Conservation (phyloP, 2,113 vertebrate genomes). For the Nibea albiflora region DNA sequence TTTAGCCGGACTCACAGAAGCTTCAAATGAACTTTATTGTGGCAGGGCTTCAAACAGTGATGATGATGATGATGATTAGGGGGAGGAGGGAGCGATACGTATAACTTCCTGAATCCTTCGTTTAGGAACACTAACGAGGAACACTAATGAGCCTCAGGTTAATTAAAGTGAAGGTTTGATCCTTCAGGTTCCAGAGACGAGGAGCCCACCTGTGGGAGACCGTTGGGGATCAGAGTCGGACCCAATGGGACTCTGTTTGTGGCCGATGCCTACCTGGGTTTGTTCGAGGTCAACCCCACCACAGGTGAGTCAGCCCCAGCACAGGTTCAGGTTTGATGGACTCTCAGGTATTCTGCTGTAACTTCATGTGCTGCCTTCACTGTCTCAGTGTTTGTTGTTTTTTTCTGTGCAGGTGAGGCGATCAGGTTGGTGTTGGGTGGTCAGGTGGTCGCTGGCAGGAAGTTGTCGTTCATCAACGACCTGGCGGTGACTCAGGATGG, state of each 20-base stretch:
- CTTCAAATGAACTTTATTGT: not conserved
- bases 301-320: slow-evolving; percentile 80
- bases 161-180: too few relatives aligned
- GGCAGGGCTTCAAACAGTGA: not conserved
- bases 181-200: slow-evolving; percentile 87
- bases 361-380: not conserved
- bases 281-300: slow-evolving; percentile 92
- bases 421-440: slow-evolving; percentile 86
- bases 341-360: too few relatives aligned
- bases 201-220: slow-evolving; percentile 91
- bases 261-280: slow-evolving; percentile 93
- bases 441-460: slow-evolving; percentile 87
- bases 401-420: slow-evolving; percentile 83
- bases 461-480: slow-evolving; percentile 93
- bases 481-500: slow-evolving; percentile 92
- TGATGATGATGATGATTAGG: too few relatives aligned
- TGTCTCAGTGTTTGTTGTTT: too few relatives aligned
- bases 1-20: not conserved
- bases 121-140: too few relatives aligned
- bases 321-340: too few relatives aligned
- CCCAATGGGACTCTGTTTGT: slow-evolving; percentile 95
- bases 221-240: slow-evolving; percentile 90
- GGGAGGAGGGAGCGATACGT: too few relatives aligned
- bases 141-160: too few relatives aligned
- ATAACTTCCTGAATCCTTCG: too few relatives aligned